Conservation (phyloP, 2,113 vertebrate genomes). For the Oryzias woworae region DNA sequence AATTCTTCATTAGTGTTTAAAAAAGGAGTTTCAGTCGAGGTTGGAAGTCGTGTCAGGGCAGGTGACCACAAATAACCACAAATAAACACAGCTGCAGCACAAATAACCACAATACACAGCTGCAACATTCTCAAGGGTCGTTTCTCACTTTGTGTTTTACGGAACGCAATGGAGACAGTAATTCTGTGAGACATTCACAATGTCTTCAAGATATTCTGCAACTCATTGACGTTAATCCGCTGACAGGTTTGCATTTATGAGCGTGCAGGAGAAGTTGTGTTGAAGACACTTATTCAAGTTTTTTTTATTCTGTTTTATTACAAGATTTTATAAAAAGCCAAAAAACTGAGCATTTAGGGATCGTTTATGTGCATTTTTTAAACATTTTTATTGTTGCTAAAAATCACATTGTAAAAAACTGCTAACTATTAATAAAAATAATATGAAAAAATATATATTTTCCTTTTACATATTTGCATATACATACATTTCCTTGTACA, state of each 20-base stretch:
- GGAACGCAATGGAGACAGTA: background rate
- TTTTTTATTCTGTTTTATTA: too few species aligned
- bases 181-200: background rate
- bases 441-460: too few species aligned
- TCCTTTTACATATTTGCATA: too few species aligned
- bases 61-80: constrained; percentile 16
- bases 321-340: too few species aligned
- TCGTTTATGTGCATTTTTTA: too few species aligned
- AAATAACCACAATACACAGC: constrained; percentile 16
- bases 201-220: background rate
- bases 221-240: background rate
- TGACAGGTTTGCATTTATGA: background rate
- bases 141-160: constrained; percentile 16
- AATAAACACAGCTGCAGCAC: background rate
- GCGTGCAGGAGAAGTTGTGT: too few species aligned
- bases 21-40: constrained; percentile 20
- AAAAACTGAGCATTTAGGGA: too few species aligned
- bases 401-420: too few species aligned
- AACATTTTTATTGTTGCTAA: too few species aligned
- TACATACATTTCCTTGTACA: too few species aligned
- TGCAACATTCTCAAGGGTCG: constrained; percentile 20
- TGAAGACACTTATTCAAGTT: background rate
- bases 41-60: constrained; percentile 23
- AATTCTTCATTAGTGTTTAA: constrained; percentile 14
- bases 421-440: too few species aligned